These are phyloP conservation scores for Sebastes nivosus DNA, from an alignment of 2,797 vertebrate genomes.

Conservation along the genomic window DNA sequence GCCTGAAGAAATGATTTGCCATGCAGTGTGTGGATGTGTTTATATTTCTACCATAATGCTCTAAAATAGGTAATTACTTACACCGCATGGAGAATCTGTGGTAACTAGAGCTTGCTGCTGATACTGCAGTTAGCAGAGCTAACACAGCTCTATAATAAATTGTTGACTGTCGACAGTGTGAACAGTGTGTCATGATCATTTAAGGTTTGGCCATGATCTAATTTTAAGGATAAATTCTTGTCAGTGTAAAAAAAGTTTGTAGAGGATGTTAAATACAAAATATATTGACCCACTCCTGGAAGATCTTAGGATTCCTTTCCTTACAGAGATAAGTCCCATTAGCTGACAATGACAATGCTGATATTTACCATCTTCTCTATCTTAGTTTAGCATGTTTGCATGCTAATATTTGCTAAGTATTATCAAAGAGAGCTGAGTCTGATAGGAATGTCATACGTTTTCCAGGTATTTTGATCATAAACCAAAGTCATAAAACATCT, in stretches of 20 bases:
- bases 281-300: not conserved
- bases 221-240: not conserved
- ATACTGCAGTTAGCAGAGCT: not conserved
- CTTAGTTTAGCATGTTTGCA: not conserved
- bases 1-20: constrained; percentile 42
- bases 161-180: not conserved
- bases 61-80: constrained; percentile 26
- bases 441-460: not conserved
- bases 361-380: not conserved
- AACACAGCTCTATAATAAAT: not conserved
- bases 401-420: not conserved
- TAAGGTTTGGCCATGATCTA: not conserved
- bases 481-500: not conserved
- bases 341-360: not conserved
- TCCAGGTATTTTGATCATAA: not conserved
- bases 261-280: not conserved
- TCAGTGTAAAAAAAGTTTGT: not conserved
- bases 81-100: not conserved
- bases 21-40: constrained; percentile 23
- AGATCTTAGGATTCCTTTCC: not conserved
- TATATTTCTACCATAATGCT: constrained; percentile 35
- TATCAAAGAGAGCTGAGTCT: not conserved
- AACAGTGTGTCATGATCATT: not conserved
- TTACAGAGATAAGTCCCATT: not conserved
- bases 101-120: not conserved